Base-by-base conservation (phyloP, 2,888 invertebrate species). In the Monochamus alternatus region DNA sequence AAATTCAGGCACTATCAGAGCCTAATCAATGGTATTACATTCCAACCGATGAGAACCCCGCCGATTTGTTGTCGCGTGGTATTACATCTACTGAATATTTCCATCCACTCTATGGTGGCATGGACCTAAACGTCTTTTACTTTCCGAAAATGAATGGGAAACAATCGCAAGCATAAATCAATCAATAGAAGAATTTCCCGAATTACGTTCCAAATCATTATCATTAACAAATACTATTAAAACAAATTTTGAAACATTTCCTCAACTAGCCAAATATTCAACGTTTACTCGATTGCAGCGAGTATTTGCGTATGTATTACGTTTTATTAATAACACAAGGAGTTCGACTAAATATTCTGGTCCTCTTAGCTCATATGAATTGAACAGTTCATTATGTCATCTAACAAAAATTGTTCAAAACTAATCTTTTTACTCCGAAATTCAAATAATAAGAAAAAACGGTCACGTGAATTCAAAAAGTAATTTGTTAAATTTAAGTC, bases 51-150 rank as follows among this genome's bases (percentile, higher is more conserved):
- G 64, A 76, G 5, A 81, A 81, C 44, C 76, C 80, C 8, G 70
- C 78, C 3, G 78, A 78, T 60, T 63, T 74, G 4, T n/a, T 78
- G 7, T 74, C 76, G 1, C 38, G 78, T n/a, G 78, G 76, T 3
- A 3, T 71, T 2, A 58, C 63, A 55, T 76, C 78, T n/a, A 7
- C 31, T 58, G 12, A 9, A 8, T 78, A 43, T 3, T 62, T 47
- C 5, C 47, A 10, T 22, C 62, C 22, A 7, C 31, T 3, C n/a
- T 76, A 9, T 76, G 71, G 78, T 78, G 78, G 78, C 44, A 76
- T 12, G 75, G 75, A 2, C 78, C 75, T 47, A 9, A 47, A 47
- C 12, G 10, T 9, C 12, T 10, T 43, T 10, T 74, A 70, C 55
- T 47, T 70, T 12, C 52, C 10, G 12, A 47, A 8, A 47, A 7